phyloP scores from a whole-genome alignment of 2,888 invertebrate genomes.

The Belgica antarctica region DNA sequence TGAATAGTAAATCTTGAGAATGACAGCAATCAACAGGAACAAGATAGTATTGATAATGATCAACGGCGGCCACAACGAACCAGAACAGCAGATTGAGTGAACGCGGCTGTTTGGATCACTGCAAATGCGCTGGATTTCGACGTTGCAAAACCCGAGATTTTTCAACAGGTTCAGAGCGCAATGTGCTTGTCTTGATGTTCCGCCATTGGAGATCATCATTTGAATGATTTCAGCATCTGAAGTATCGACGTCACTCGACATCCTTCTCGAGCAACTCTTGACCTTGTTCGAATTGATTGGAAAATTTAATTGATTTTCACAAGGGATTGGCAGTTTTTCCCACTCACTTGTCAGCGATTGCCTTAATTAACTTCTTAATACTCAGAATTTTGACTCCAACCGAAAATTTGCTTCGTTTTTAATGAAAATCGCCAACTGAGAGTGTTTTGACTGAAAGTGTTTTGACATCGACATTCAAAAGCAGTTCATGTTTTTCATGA shows the following conservation, averaged over 20 bases:
- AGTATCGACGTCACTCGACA: too few relatives aligned
- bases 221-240: conserved; percentile 14
- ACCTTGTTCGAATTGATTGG: too few relatives aligned
- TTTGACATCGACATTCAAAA: neutral
- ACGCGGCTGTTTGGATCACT: neutral
- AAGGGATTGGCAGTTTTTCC: too few relatives aligned
- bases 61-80: neutral
- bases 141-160: neutral
- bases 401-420: neutral
- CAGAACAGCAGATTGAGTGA: neutral
- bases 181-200: neutral
- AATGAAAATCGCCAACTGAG: neutral
- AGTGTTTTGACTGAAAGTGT: neutral
- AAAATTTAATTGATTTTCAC: too few relatives aligned
- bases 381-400: neutral
- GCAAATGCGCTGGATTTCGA: neutral
- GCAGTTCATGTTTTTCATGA: too few relatives aligned
- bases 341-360: too few relatives aligned
- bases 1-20: neutral
- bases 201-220: neutral
- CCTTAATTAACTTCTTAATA: too few relatives aligned
- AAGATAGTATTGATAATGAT: neutral
- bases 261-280: too few relatives aligned
- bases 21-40: neutral
- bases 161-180: neutral